Percentiles rank a stretch among this genome's conserved stretches.
These are phyloP conservation scores for Pristionchus entomophagus DNA, from an alignment of 2,888 invertebrate species.

Conservation along the genomic window DNA sequence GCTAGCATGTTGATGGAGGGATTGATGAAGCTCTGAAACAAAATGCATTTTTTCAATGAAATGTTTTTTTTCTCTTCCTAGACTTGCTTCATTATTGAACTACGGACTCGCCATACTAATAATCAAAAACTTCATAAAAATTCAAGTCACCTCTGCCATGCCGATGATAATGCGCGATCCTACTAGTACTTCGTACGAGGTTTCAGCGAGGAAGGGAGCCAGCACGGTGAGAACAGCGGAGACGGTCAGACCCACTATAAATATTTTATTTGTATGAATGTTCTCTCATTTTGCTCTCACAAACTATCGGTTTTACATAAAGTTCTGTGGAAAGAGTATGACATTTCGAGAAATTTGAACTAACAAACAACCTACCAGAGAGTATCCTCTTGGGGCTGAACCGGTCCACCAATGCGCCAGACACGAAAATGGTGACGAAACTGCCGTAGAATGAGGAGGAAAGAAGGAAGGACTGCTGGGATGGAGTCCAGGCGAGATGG, in stretches of 20 bases:
- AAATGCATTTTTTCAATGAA: neutral
- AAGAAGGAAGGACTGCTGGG: slow-evolving; percentile 27
- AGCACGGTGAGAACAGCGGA: neutral
- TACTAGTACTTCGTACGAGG: neutral
- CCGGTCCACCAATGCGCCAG: neutral
- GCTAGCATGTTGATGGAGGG: slow-evolving; percentile 35
- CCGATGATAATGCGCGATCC: slow-evolving; percentile 34
- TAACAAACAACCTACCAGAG: neutral
- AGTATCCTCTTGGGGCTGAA: neutral
- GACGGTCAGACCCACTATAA: slow-evolving; percentile 21
- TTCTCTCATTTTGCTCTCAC: neutral
- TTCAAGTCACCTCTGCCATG: slow-evolving; percentile 31
- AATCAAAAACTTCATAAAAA: too few relatives aligned
- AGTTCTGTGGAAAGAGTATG: neutral
- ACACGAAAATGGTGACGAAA: slow-evolving; percentile 28
- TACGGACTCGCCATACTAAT: too few relatives aligned
- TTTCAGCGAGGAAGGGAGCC: neutral
- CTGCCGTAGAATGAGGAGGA: slow-evolving; percentile 45
- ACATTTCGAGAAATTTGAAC: too few relatives aligned
- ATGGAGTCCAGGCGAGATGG: slow-evolving; percentile 21
- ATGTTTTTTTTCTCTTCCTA: too few relatives aligned
- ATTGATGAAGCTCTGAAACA: slow-evolving; percentile 38
- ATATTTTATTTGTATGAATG: neutral
- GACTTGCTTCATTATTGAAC: too few relatives aligned
- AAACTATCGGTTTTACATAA: neutral